Base-by-base conservation (phyloP, 2,113 vertebrate genomes). In the Pogona vitticeps region DNA sequence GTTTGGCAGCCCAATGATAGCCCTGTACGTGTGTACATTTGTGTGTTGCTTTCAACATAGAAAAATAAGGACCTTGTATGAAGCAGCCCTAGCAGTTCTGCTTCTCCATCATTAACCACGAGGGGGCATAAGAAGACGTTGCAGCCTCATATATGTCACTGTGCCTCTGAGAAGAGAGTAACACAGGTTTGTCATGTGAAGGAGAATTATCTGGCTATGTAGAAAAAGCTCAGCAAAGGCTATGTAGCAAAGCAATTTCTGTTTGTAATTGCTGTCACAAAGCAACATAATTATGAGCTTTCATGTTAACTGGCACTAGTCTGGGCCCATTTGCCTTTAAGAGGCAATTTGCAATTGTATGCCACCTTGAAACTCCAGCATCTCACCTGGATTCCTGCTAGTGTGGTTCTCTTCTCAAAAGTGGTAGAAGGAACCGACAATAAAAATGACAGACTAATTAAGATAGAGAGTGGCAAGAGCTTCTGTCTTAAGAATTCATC, bases 401-500 rank as follows among this genome's bases (percentile, higher is more conserved):
- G 21, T 86, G 18, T 52, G 46, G 46, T 52, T 52, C 46, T 52
- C 3, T 52, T 9, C n/a, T 1, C 26, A 26, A 0, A n/a, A 1
- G 0, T 36, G 1, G 0, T 38, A 86, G 86, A 38, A 87, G 56
- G 76, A 81, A 79, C 36, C 15, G 1, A 56, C 80, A 61, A 88
- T 38, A 38, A 85, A n/a, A n/a, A n/a, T n/a, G n/a, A n/a, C n/a
- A n/a, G 15, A 71, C 15, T 15, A 36, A 36, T 79, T 79, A 82
- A 42, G 0, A 46, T 0, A 0, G 26, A 77, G 52, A 61, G 33
- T 2, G 65, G 4, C 31, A 2, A 52, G 82, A n/a, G 10, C 4
- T 9, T 83, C 68, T 83, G 28, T 2, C 40, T 40, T 42, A 36
- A 38, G 52, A 73, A 72, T 26, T 5, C 26, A 73, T 73, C 40